Evolutionary conservation across 2,888 invertebrate genomes (phyloP).

Genomic region (Capitulum mitella): DNA sequence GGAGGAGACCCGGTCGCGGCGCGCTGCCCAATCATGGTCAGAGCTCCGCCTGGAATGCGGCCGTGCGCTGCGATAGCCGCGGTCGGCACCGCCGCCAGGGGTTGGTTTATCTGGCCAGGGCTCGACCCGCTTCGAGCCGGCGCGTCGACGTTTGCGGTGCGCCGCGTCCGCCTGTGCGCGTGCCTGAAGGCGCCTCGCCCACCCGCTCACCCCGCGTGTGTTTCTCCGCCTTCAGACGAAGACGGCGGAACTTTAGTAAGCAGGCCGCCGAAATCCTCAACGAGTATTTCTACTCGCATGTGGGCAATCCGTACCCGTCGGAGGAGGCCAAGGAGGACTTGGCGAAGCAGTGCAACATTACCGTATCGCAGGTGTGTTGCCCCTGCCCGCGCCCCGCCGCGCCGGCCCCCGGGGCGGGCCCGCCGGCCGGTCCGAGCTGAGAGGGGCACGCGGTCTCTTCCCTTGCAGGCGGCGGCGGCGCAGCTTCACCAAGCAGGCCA

Average conservation of each 20-base stretch:
- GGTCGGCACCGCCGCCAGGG: no score
- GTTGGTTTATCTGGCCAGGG: no score
- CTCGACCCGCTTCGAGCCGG: no score
- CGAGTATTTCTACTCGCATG: slow-evolving; percentile 99
- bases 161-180: no score
- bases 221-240: slow-evolving; percentile 35
- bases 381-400: neutral
- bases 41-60: no score
- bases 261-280: slow-evolving; percentile 98
- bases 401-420: neutral
- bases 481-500: slow-evolving; percentile 79
- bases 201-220: neutral
- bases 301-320: slow-evolving; percentile 98
- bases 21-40: no score
- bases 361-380: slow-evolving; percentile 76
- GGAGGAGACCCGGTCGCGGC: no score
- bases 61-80: no score
- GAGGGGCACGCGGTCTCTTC: slow-evolving; percentile 20
- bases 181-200: no score
- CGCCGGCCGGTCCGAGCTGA: neutral
- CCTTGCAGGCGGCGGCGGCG: slow-evolving; percentile 56
- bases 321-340: slow-evolving; percentile 99
- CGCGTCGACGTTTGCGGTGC: no score
- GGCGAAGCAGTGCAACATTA: slow-evolving; percentile 97
- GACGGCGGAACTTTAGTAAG: slow-evolving; percentile 55